Percentiles rank a stretch among this genome's conserved stretches.
Evolutionary conservation across 2,888 invertebrate species (phyloP).

Genomic region (Eupithecia subfuscata): DNA sequence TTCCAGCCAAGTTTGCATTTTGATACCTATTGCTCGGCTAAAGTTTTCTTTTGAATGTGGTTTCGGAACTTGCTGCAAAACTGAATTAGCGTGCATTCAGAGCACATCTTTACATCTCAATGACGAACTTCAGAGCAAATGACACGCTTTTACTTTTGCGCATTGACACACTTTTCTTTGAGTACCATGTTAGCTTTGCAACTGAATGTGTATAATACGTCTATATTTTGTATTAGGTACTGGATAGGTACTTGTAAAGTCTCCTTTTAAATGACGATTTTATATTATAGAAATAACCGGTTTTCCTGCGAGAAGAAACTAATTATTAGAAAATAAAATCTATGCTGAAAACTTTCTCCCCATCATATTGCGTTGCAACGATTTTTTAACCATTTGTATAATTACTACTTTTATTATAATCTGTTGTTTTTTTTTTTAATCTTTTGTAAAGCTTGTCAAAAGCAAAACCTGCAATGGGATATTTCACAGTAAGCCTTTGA

Average conservation of each 20-base stretch:
- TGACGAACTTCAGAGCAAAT: conserved; percentile 47
- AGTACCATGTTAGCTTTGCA: neutral
- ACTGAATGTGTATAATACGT: neutral
- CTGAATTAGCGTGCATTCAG: conserved; percentile 27
- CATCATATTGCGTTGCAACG: neutral
- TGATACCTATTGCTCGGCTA: neutral
- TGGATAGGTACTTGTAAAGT: neutral
- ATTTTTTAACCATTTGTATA: neutral
- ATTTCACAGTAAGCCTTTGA: neutral
- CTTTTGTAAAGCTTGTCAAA: neutral
- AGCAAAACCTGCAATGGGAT: neutral
- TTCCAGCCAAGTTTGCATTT: neutral
- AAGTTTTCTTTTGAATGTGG: neutral
- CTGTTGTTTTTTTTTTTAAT: neutral
- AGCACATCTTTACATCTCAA: conserved; percentile 34
- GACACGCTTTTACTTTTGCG: conserved; percentile 47
- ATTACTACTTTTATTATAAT: too few species aligned
- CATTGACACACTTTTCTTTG: conserved; percentile 49
- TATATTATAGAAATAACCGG: neutral
- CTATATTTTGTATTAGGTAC: neutral
- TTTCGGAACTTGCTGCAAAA: conserved; percentile 2
- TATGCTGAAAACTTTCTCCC: neutral
- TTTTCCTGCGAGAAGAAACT: neutral
- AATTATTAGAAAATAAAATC: neutral
- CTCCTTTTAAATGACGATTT: neutral